Evolutionary conservation across 2,113 vertebrate genomes (phyloP), one percentile per base, ranked within the genome.

Genomic region (Lutjanus erythropterus): DNA sequence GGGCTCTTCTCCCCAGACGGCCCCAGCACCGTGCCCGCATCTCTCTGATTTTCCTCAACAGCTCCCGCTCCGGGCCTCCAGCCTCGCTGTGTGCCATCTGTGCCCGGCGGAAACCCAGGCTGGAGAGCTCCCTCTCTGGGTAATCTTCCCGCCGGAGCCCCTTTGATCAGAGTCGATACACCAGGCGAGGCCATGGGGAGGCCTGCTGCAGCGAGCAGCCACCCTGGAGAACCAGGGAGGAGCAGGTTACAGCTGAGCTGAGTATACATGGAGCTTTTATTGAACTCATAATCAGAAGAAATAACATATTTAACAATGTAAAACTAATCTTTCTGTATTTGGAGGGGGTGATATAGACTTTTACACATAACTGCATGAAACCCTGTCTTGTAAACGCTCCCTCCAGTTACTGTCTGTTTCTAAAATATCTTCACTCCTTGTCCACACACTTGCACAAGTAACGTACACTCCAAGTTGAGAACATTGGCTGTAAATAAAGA

Each of bases 1-100:
- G 86, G 89, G 82, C 75, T 84, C 70, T 25, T 55, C 73, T 86
- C 78, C 86, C 74, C 56, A 65, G 83, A 82, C 60, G 31, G 41
- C 64, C 65, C 31, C 52, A 75, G 64, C 58, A 55, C 62, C 33
- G 11, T 69, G 78, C 82, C 67, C 61, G 37, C 74, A 80, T 82
- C 81, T 37, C 68, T 78, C 80, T 80, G 82, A 78, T 90, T 91
- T 79, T 75, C 29, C 76, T 86, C 82, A 83, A 71, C 71, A 73
- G 70, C 67, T 86, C 71, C 81, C 21, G 89, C 86, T 83, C 35
- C 33, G 37, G 83, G 87, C 87, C 84, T 88, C 60, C 81, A 81
- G 84, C 80, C 37, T 88, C 77, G 9, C 76, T 73, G 83, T 62
- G 86, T 87, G 90, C 87, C 88, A 91, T 92, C 89, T 90, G 86